Evolutionary conservation across 35 echinoderm and acorn worm genomes (phyloP), one percentile per base, ranked within the genome.

Genomic region (Patiria miniata): DNA sequence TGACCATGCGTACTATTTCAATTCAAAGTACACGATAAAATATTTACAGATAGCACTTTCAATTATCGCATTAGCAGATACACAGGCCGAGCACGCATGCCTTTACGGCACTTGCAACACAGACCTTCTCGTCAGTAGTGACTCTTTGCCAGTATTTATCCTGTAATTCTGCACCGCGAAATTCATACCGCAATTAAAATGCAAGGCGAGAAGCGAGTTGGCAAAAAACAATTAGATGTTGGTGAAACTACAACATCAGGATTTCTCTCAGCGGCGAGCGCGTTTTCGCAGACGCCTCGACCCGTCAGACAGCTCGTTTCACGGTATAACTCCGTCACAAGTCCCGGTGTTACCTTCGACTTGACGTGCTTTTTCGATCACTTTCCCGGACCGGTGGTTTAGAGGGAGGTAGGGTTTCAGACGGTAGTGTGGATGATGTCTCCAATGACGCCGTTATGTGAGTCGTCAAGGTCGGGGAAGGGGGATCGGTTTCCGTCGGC

Each of bases 101-200:
- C 12, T n/a, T n/a, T n/a, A n/a, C n/a, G n/a, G n/a, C n/a, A n/a
- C n/a, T n/a, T n/a, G n/a, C n/a, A n/a, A n/a, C n/a, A n/a, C n/a
- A n/a, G n/a, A n/a, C n/a, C n/a, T n/a, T n/a, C n/a, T n/a, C n/a
- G n/a, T n/a, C n/a, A n/a, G 42, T 47, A 47, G 4, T 6, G 42
- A 4, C 42, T 6, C 42, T 36, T 30, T 30, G 21, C 65, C 26
- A 23, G 65, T 73, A 73, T 30, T 73, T 73, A 30, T 30, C 34
- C 34, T 73, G 65, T 73, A 73, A 73, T 73, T 73, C 34, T 32
- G 65, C 34, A n/a, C 65, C 65, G 65, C 26, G 65, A 73, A 73
- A 73, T 73, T 73, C 19, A 73, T 34, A 73, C 65, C 34, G 65
- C 34, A 22, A 73, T 73, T 73, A 73, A 73, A 73, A 73, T 32